Conservation (phyloP, 1,140 invertebrate genomes). For the Antheraea pernyi region DNA sequence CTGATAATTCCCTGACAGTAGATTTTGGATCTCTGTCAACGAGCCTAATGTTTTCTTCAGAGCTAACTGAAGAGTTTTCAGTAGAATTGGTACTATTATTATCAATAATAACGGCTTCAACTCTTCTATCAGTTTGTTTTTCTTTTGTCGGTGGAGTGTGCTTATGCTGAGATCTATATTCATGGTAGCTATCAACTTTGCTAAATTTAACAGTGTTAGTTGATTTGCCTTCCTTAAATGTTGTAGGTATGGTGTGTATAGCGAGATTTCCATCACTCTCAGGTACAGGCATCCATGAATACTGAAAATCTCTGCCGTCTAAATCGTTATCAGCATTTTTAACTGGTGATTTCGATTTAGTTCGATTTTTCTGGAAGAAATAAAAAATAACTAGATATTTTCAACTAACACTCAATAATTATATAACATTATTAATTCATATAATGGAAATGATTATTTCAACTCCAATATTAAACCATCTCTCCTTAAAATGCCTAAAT, state of each 20-base stretch:
- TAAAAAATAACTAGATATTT: too few species aligned
- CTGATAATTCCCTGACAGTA: conserved; percentile 32
- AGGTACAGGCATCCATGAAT: conserved; percentile 71
- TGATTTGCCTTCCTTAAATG: conserved; percentile 39
- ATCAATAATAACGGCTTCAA: conserved; percentile 47
- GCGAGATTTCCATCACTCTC: conserved; percentile 57
- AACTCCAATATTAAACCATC: too few species aligned
- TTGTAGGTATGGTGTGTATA: conserved; percentile 55
- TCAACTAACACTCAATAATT: too few species aligned
- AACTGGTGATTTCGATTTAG: conserved; percentile 45
- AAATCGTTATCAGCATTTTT: conserved; percentile 32
- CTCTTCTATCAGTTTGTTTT: conserved; percentile 31
- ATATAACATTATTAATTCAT: too few species aligned
- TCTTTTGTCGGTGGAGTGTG: conserved; percentile 70
- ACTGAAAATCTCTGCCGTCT: conserved; percentile 46
- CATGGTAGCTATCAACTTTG: conserved; percentile 60
- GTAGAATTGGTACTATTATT: conserved; percentile 35
- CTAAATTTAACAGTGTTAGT: conserved; percentile 61
- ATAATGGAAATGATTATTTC: too few species aligned
- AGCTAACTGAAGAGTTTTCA: conserved; percentile 39
- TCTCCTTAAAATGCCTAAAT: too few species aligned
- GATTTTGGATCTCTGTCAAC: conserved; percentile 19
- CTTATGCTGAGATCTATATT: conserved; percentile 66
- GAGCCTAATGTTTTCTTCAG: conserved; percentile 39
- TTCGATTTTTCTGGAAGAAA: conserved; percentile 25